Evolutionary conservation across 2,888 invertebrate genomes (phyloP), one percentile per base, ranked within the genome.

Genomic region (Drosophila limbata): DNA sequence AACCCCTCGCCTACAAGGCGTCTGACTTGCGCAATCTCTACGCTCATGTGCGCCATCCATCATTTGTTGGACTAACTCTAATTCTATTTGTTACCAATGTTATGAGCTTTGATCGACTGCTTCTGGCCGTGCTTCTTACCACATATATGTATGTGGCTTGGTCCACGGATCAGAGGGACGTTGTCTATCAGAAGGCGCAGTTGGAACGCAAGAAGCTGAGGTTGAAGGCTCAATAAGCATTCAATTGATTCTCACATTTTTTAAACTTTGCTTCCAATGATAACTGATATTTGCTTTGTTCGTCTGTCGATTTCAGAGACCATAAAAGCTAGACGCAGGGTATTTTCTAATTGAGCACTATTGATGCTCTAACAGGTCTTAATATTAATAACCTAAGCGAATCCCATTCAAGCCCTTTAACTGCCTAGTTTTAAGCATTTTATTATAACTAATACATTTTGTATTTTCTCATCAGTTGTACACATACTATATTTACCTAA

Each of bases 1-100:
- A 93, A 40, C 94, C 95, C 0, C 92, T 93, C 68, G 79, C 90
- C 1, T 93, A 93, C 69, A 95, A 95, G 90, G 94, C 95, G 0
- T 81, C 75, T 15, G 93, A 94, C 65, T 86, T 95, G 53, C 93
- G 93, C 52, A 92, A 93, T 73, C 92, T 94, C 28, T 94, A 94
- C 71, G 81, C 91, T 0, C 94, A 95, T 76, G 93, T 95, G 89
- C 93, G 95, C 45, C 95, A 95, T 92, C 95, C 95, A 1, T 95
- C 95, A 65, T 95, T 95, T 75, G 91, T 93, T 42, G 94, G 94
- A 6, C 93, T 95, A 62, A 87, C 93, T 1, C 78, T 94, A 1
- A 93, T 95, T 66, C 92, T 95, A 39, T 95, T 95, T 94, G 90
- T 93, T 50, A 93, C 93, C 68, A 95, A 95, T 56, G 88, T 94